Evolutionary conservation across 2,888 invertebrate genomes (phyloP), one percentile per base, ranked within the genome.

Genomic region (Dione juno): DNA sequence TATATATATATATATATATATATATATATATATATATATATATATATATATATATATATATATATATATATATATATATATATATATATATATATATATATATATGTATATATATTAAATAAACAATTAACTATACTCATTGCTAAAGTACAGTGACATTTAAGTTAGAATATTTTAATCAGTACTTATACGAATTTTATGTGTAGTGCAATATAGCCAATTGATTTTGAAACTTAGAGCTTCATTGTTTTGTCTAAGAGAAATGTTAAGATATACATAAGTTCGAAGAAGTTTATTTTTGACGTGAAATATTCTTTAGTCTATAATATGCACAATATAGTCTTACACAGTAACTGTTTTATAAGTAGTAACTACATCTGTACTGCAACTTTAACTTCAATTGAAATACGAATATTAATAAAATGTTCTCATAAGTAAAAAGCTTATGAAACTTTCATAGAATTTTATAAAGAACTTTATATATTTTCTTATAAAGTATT

Each of bases 331-430:
- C n/a, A 16, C 13, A 35, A n/a, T 54, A 54, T 54, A n/a, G 7
- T 54, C 9, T 16, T 54, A 54, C 37, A n/a, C 1, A n/a, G 28
- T 3, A n/a, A 54, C 54, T 28, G 7, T 21, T 48, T 10, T 48
- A n/a, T 48, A 5, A 48, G 3, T 3, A 3, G 28, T 28, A 2
- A 28, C 28, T 28, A 5, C 28, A 28, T 5, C 2, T 48, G 8
- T 2, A 48, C 48, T 43, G 43, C 43, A 54, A 54, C 54, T 54
- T 54, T 37, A 37, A 54, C 37, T 54, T 35, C 10, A 54, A 8
- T 54, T 54, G 54, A 37, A 37, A 54, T 54, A 54, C 16, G 35
- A 37, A 54, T 54, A 54, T 37, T 54, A n/a, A 16, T 54, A 54
- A 16, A 37, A 16, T 57, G 16, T 40, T 16, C 16, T n/a, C n/a